Evolutionary conservation across 1,140 invertebrate species (phyloP).

Genomic region (Psix sp.): DNA sequence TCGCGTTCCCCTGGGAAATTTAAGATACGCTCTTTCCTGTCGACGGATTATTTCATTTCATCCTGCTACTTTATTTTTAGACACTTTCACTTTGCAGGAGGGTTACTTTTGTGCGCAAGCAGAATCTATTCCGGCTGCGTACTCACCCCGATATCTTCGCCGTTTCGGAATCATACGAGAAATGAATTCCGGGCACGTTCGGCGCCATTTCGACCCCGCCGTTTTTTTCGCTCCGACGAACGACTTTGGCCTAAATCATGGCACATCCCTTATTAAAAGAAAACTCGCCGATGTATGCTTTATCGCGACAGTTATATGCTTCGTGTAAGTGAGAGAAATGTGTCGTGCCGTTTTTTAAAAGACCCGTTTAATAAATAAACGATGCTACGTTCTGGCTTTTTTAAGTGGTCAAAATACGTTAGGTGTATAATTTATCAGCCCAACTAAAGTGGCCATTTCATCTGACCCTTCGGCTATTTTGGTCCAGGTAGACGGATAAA

Average conservation of each 20-base stretch:
- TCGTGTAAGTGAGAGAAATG: slow-evolving; percentile 42
- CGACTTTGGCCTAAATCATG: slow-evolving; percentile 69
- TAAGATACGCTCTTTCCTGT: slow-evolving; percentile 57
- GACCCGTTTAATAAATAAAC: slow-evolving; percentile 38
- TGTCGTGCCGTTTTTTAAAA: slow-evolving; percentile 48
- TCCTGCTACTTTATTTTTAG: slow-evolving; percentile 60
- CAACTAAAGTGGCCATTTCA: slow-evolving; percentile 28
- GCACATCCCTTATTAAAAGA: slow-evolving; percentile 70
- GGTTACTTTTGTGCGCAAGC: slow-evolving; percentile 56
- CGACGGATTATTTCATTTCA: slow-evolving; percentile 63
- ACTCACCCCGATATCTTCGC: slow-evolving; percentile 45
- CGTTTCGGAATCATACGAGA: slow-evolving; percentile 43
- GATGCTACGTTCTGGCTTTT: slow-evolving; percentile 10
- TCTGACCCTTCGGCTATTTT: slow-evolving; percentile 33
- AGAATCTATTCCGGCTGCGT: slow-evolving; percentile 51
- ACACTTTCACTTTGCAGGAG: slow-evolving; percentile 60
- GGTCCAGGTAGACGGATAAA: slow-evolving; percentile 35
- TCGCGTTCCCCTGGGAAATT: slow-evolving; percentile 52
- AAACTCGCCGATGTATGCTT: slow-evolving; percentile 64
- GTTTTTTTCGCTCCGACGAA: slow-evolving; percentile 36
- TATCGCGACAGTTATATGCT: slow-evolving; percentile 57
- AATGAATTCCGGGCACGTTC: slow-evolving; percentile 70
- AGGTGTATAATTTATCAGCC: slow-evolving; percentile 33
- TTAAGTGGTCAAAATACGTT: slow-evolving; percentile 24
- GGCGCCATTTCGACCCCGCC: slow-evolving; percentile 42